Conservation (phyloP, 2,113 vertebrate species). For the Semicossyphus pulcher region DNA sequence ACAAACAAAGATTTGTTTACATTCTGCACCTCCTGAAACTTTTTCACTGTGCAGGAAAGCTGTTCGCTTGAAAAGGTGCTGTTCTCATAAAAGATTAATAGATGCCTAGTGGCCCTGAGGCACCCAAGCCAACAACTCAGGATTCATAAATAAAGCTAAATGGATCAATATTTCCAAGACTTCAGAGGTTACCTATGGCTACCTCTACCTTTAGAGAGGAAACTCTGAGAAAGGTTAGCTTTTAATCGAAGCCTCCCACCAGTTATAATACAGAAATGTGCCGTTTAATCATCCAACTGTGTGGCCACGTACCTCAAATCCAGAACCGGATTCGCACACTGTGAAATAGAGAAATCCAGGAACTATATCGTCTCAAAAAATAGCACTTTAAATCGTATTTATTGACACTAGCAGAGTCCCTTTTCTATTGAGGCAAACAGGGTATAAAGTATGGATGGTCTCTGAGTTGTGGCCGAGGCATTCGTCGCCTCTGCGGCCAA, state of each 20-base stretch:
- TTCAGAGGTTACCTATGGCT: conserved; percentile 77
- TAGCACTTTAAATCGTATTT: too few relatives aligned
- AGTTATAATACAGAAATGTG: conserved; percentile 68
- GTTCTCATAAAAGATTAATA: conserved; percentile 83
- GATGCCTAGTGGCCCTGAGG: conserved; percentile 76
- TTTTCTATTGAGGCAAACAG: conserved; percentile 18
- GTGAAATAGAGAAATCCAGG: conserved; percentile 21
- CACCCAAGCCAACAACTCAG: conserved; percentile 69
- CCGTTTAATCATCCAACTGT: conserved; percentile 62
- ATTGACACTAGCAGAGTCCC: neutral
- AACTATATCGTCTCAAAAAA: conserved; percentile 6
- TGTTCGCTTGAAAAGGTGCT: conserved; percentile 71
- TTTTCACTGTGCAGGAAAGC: conserved; percentile 64
- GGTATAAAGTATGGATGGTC: conserved; percentile 17
- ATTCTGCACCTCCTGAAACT: conserved; percentile 40
- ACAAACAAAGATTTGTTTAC: conserved; percentile 34
- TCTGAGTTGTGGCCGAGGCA: conserved; percentile 26
- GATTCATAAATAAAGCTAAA: conserved; percentile 85
- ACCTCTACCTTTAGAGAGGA: conserved; percentile 66
- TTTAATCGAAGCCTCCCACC: conserved; percentile 71
- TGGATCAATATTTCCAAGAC: conserved; percentile 82
- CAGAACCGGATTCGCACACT: conserved; percentile 21
- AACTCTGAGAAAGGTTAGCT: conserved; percentile 76
- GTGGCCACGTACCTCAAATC: conserved; percentile 17
- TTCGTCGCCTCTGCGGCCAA: conserved; percentile 32